Conservation (phyloP, 2,113 vertebrate species). For the Boleophthalmus pectinirostris region DNA sequence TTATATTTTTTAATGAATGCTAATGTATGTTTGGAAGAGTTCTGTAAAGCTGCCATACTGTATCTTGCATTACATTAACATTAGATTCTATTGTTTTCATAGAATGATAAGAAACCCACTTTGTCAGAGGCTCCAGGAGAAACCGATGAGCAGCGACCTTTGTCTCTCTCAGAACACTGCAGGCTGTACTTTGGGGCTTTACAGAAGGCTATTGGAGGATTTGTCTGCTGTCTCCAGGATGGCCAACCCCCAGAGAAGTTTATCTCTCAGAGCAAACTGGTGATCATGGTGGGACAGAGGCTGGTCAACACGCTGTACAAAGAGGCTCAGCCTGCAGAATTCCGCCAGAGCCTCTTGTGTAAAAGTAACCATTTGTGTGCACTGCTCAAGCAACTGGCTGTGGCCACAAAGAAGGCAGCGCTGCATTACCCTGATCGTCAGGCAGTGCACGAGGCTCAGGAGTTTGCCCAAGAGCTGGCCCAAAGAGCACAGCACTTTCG, state of each 20-base stretch:
- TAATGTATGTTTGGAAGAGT: too few relatives aligned
- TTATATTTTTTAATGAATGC: too few relatives aligned
- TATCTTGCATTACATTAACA: background rate
- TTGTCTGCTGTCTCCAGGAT: constrained; percentile 74
- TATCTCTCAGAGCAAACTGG: constrained; percentile 90
- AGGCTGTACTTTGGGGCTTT: constrained; percentile 89
- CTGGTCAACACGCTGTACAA: constrained; percentile 86
- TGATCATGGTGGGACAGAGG: constrained; percentile 93
- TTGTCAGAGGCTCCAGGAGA: constrained; percentile 19
- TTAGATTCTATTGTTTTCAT: background rate
- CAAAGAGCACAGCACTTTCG: constrained; percentile 81
- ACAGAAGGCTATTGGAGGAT: constrained; percentile 83
- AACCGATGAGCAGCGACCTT: constrained; percentile 5
- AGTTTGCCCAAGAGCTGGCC: constrained; percentile 76
- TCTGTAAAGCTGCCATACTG: background rate
- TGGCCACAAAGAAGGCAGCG: constrained; percentile 89
- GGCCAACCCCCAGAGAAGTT: constrained; percentile 86
- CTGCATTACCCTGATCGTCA: constrained; percentile 75
- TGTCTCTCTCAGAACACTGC: constrained; percentile 77
- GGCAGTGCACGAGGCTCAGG: constrained; percentile 74
- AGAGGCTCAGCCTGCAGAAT: constrained; percentile 75
- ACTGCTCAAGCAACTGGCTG: constrained; percentile 86
- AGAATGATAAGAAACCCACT: constrained; percentile 31
- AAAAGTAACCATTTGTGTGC: constrained; percentile 87
- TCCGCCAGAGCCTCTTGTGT: constrained; percentile 77